Conservation (phyloP, 2,113 vertebrate genomes). For the Himantopus leucocephalus region DNA sequence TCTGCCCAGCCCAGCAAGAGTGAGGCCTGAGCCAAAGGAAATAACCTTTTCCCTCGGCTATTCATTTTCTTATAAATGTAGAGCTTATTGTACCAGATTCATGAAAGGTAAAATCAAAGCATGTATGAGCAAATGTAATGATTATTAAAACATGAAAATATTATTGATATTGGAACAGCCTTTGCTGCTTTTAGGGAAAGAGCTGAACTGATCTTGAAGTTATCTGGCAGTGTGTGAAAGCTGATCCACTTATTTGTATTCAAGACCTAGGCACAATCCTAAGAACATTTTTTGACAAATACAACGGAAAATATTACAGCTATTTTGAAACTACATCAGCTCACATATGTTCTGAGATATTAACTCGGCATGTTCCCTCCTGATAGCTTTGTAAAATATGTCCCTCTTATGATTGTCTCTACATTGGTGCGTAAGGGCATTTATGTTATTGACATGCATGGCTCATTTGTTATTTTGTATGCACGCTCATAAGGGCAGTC, state of each 20-base stretch:
- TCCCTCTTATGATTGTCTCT: not conserved
- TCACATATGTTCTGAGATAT: slow-evolving; percentile 46
- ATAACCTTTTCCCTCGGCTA: slow-evolving; percentile 30
- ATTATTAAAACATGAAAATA: slow-evolving; percentile 44
- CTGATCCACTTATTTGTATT: slow-evolving; percentile 10
- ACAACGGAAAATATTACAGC: slow-evolving; percentile 51
- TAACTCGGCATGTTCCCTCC: slow-evolving; percentile 10
- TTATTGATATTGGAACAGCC: slow-evolving; percentile 55
- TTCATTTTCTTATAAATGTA: slow-evolving; percentile 26
- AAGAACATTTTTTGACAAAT: slow-evolving; percentile 25
- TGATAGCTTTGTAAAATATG: not conserved
- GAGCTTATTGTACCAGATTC: slow-evolving; percentile 14
- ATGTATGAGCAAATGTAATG: slow-evolving; percentile 22
- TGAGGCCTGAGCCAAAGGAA: slow-evolving; percentile 29
- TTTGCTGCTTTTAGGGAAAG: slow-evolving; percentile 12
- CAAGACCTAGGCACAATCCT: not conserved
- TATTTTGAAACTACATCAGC: slow-evolving; percentile 38
- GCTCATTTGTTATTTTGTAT: not conserved
- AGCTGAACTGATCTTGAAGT: not conserved
- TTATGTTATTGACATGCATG: not conserved
- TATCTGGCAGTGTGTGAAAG: slow-evolving; percentile 22
- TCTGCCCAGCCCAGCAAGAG: slow-evolving; percentile 12
- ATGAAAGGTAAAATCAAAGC: slow-evolving; percentile 30
- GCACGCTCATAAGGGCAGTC: not conserved
- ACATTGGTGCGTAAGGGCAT: not conserved